phyloP scores from a whole-genome alignment of 1,140 invertebrate species.

The Cylas formicarius region DNA sequence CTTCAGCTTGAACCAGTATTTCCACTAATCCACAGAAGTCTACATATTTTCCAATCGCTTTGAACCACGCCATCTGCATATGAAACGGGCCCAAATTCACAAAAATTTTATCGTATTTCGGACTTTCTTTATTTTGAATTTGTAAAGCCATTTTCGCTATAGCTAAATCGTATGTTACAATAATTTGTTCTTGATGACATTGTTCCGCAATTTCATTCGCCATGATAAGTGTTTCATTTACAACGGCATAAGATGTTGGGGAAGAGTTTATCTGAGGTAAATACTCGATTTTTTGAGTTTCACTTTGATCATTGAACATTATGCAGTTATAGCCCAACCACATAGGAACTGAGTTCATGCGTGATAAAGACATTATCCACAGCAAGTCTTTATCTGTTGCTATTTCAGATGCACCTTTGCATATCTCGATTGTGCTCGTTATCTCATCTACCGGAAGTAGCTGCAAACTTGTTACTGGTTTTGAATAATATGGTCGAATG shows the following conservation, averaged over 20 bases:
- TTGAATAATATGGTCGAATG: slow-evolving; percentile 20
- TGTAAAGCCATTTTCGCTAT: slow-evolving; percentile 40
- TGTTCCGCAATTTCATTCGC: slow-evolving; percentile 21
- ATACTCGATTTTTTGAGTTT: slow-evolving; percentile 31
- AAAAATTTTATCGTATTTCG: slow-evolving; percentile 42
- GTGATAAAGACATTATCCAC: slow-evolving; percentile 34
- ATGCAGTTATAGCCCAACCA: slow-evolving; percentile 36
- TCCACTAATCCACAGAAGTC: slow-evolving; percentile 34
- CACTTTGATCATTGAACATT: slow-evolving; percentile 24
- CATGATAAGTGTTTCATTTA: slow-evolving; percentile 24
- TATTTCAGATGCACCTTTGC: slow-evolving; percentile 19
- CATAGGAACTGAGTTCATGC: slow-evolving; percentile 32
- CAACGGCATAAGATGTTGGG: slow-evolving; percentile 17
- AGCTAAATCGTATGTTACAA: slow-evolving; percentile 40
- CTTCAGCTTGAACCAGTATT: slow-evolving; percentile 34
- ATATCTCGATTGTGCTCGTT: slow-evolving; percentile 14
- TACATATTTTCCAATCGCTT: slow-evolving; percentile 38
- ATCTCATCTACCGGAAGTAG: slow-evolving; percentile 10
- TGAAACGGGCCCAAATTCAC: slow-evolving; percentile 46
- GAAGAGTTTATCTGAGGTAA: slow-evolving; percentile 28
- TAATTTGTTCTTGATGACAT: slow-evolving; percentile 17
- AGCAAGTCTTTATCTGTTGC: slow-evolving; percentile 34
- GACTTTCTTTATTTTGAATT: slow-evolving; percentile 38
- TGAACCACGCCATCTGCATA: slow-evolving; percentile 41
- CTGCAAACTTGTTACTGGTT: slow-evolving; percentile 14